phyloP scores from a whole-genome alignment of 2,797 vertebrate genomes.

The Okamejei kenojei region DNA sequence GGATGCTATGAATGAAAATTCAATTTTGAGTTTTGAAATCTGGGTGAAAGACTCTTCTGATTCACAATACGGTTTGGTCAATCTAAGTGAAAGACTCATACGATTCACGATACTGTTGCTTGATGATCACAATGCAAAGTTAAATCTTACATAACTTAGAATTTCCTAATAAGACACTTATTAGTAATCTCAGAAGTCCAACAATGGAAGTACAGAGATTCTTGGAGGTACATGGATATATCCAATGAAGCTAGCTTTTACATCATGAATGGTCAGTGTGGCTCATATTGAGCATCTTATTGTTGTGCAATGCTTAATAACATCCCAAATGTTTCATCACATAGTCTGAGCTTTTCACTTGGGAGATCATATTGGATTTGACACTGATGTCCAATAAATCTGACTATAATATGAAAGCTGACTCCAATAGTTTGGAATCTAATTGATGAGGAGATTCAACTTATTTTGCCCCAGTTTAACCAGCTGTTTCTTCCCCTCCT shows the following conservation, averaged over 20 bases:
- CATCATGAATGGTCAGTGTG: not conserved
- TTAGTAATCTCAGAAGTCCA: not conserved
- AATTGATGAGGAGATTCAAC: constrained; percentile 12
- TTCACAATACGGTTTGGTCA: not conserved
- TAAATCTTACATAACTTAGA: not conserved
- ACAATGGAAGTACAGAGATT: not conserved
- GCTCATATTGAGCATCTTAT: not conserved
- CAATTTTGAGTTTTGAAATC: not conserved
- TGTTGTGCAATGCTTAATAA: not conserved
- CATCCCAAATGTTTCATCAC: constrained; percentile 31
- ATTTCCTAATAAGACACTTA: not conserved
- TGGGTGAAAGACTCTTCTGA: not conserved
- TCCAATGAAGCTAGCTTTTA: not conserved
- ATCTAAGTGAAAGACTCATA: not conserved
- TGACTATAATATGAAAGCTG: constrained; percentile 24
- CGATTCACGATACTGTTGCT: not conserved
- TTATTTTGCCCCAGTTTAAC: constrained; percentile 10
- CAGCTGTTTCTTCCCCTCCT: constrained; percentile 1
- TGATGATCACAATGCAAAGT: not conserved
- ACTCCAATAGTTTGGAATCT: not conserved
- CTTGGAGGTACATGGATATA: not conserved
- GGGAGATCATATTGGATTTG: constrained; percentile 29
- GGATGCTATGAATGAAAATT: not conserved
- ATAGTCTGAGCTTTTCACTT: constrained; percentile 22
- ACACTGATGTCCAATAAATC: constrained; percentile 29